Percentiles rank a stretch among this genome's conserved stretches.
Conservation (phyloP, 2,797 vertebrate genomes). For the Neosilurus hyrtlii region DNA sequence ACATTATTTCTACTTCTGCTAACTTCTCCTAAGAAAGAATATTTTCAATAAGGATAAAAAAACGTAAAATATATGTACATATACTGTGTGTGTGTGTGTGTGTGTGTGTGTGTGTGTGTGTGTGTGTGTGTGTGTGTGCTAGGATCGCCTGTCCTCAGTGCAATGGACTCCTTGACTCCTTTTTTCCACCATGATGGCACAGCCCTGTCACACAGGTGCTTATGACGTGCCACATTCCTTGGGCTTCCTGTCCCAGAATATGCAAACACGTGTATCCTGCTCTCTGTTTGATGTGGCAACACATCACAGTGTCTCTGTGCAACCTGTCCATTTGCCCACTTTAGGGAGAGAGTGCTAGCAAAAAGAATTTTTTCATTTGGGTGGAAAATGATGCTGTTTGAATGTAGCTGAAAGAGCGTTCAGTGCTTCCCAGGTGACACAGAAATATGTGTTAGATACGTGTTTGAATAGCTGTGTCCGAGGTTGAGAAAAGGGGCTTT, state of each 20-base stretch:
- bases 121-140: constrained; percentile 15
- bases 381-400: constrained; percentile 50
- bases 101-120: constrained; percentile 36
- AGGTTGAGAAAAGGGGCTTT: constrained; percentile 20
- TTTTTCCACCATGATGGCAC: constrained; percentile 52
- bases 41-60: too few relatives aligned
- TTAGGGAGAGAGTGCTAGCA: constrained; percentile 46
- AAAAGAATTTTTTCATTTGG: constrained; percentile 56
- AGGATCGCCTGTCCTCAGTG: constrained; percentile 26
- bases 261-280: constrained; percentile 63
- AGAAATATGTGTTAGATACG: constrained; percentile 41
- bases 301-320: constrained; percentile 63
- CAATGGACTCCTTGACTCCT: constrained; percentile 57
- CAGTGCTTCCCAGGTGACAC: constrained; percentile 28
- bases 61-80: too few relatives aligned
- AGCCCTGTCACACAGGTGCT: constrained; percentile 65
- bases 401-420: constrained; percentile 39
- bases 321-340: constrained; percentile 27
- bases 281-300: constrained; percentile 69
- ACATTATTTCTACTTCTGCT: too few relatives aligned
- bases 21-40: too few relatives aligned
- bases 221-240: constrained; percentile 66
- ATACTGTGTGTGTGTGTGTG: constrained; percentile 25
- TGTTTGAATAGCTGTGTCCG: constrained; percentile 39
- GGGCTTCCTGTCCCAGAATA: constrained; percentile 61